A percentile compares a stretch with the other conserved stretches of the same genome.
Evolutionary conservation across 2,888 invertebrate genomes (phyloP).

Genomic region (Limnephilus lunatus): DNA sequence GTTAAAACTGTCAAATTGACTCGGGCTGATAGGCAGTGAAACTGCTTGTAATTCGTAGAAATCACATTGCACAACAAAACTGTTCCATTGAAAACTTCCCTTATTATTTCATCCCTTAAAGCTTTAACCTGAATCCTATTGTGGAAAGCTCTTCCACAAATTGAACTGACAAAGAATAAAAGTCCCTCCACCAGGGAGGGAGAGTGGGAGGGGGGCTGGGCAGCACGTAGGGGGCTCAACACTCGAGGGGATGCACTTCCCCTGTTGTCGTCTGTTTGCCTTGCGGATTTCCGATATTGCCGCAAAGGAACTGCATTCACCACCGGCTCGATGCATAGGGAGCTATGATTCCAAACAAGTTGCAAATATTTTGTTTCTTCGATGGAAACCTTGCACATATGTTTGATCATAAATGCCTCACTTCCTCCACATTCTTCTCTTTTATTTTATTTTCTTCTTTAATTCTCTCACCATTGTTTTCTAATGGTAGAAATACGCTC

Average conservation of each 20-base stretch:
- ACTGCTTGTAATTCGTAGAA: neutral
- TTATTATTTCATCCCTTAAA: neutral
- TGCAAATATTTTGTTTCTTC: neutral
- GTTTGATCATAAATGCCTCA: neutral
- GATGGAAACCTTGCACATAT: neutral
- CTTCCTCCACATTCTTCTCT: too few relatives aligned
- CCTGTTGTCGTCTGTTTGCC: constrained; percentile 8
- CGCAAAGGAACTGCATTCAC: constrained; percentile 32
- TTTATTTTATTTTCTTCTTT: neutral
- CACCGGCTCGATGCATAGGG: neutral
- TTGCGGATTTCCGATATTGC: constrained; percentile 42
- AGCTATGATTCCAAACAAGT: neutral
- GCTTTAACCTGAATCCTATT: neutral
- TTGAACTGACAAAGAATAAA: neutral
- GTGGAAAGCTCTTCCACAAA: neutral
- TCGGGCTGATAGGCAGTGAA: neutral
- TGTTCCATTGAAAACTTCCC: neutral
- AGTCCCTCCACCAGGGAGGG: neutral
- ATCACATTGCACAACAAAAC: neutral
- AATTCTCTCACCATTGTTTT: neutral
- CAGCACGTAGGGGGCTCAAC: neutral
- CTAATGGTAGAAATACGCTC: too few relatives aligned
- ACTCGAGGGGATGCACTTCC: neutral
- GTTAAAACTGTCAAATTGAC: neutral
- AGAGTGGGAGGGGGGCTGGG: neutral